Percentiles rank a stretch among this genome's conserved stretches.
Evolutionary conservation across 2,888 invertebrate species (phyloP).

Genomic region (Ennomos fuscantarius): DNA sequence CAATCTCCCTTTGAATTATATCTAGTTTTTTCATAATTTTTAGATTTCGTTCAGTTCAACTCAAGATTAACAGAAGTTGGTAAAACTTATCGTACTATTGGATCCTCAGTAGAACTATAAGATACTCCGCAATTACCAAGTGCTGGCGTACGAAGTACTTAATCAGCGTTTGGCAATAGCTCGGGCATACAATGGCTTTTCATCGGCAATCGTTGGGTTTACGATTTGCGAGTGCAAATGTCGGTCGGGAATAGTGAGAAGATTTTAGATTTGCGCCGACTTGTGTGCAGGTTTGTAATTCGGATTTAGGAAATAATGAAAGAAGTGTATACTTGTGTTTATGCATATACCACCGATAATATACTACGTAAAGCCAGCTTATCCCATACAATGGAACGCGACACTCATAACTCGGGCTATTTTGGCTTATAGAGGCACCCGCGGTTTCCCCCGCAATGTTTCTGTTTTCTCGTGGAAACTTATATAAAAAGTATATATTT

Average conservation of each 20-base stretch:
- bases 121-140: slow-evolving; percentile 7
- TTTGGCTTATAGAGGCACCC: no score
- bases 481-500: no score
- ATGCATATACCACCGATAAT: slow-evolving; percentile 3
- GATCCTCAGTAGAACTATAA: not conserved
- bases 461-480: no score
- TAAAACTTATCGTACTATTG: no score
- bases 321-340: not conserved
- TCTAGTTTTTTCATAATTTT: no score
- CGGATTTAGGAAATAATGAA: not conserved
- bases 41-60: no score
- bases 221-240: slow-evolving; percentile 19
- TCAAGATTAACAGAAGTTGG: no score
- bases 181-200: slow-evolving; percentile 13
- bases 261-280: slow-evolving; percentile 15
- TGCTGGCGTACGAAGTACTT: slow-evolving; percentile 8
- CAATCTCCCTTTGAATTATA: no score
- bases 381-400: no score
- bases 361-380: no score
- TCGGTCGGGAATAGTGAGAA: slow-evolving; percentile 10
- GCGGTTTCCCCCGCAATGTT: no score
- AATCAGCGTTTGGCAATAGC: slow-evolving; percentile 12
- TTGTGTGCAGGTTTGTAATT: slow-evolving; percentile 16
- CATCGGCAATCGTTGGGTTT: slow-evolving; percentile 16
- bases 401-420: no score